Evolutionary conservation across 2,113 vertebrate genomes (phyloP).

Genomic region (Picathartes gymnocephalus): DNA sequence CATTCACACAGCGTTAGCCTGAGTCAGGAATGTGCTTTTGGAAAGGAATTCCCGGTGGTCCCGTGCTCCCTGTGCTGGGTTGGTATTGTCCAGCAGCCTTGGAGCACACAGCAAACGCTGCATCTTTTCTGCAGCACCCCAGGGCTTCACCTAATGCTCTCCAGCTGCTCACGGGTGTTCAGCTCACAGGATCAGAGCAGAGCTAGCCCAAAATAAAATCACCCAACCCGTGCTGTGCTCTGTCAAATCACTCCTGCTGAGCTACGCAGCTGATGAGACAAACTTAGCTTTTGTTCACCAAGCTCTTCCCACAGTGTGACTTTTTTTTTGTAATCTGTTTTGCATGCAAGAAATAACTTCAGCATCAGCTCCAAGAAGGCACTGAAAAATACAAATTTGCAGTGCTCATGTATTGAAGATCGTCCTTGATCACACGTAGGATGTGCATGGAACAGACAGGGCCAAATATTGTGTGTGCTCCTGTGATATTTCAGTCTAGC

Average conservation of each 20-base stretch:
- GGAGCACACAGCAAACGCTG: not conserved
- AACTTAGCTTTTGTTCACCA: slow-evolving; percentile 51
- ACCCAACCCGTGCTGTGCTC: not conserved
- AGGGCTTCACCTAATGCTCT: not conserved
- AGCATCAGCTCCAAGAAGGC: not conserved
- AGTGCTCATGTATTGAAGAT: not conserved
- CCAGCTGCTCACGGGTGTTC: not conserved
- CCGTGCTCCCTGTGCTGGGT: not conserved
- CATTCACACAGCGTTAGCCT: not conserved
- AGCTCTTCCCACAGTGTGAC: not conserved
- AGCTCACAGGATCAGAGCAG: not conserved
- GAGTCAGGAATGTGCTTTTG: slow-evolving; percentile 9
- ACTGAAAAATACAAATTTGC: not conserved
- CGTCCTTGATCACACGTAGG: not conserved
- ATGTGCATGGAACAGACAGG: not conserved
- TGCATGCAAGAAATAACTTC: slow-evolving; percentile 34
- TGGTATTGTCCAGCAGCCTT: not conserved
- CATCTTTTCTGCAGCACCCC: not conserved
- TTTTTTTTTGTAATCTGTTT: not conserved
- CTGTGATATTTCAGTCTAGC: not conserved
- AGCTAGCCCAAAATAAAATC: not conserved
- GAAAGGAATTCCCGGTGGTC: not conserved
- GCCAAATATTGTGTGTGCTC: not conserved
- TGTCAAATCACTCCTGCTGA: slow-evolving; percentile 11
- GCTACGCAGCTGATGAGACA: slow-evolving; percentile 23